Conservation (phyloP, 2,797 vertebrate genomes). For the Oceanodroma leucorhoa region DNA sequence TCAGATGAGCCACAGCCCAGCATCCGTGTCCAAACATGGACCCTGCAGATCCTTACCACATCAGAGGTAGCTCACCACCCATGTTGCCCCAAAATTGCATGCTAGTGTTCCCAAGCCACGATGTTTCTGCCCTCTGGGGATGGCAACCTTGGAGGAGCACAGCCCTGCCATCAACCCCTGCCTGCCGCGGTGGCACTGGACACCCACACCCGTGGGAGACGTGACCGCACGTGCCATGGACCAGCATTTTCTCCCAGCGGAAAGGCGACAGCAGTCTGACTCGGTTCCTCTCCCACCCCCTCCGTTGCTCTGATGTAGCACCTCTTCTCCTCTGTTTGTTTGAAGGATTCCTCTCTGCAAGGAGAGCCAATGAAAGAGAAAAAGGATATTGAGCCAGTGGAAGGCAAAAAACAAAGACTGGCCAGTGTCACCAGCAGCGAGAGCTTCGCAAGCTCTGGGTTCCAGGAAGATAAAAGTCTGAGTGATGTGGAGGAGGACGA, state of each 20-base stretch:
- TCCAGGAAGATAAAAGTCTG: conserved; percentile 79
- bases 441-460: conserved; percentile 75
- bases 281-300: neutral
- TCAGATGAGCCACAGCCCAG: neutral
- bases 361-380: conserved; percentile 64
- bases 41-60: neutral
- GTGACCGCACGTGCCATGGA: rapidly evolving
- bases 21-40: rapidly evolving
- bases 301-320: neutral
- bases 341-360: conserved; percentile 68
- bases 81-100: neutral
- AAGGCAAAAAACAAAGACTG: conserved; percentile 63
- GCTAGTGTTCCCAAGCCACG: neutral
- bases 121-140: neutral
- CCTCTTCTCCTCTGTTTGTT: neutral
- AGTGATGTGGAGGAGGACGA: conserved; percentile 77
- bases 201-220: rapidly evolving
- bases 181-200: neutral
- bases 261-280: neutral
- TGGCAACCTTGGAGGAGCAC: neutral
- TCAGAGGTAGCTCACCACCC: neutral
- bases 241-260: neutral
- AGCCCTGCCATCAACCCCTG: neutral
- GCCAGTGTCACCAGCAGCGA: conserved; percentile 74
- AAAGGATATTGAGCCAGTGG: conserved; percentile 48